A percentile compares a stretch with the other conserved stretches of the same genome.
phyloP scores from a whole-genome alignment of 2,888 invertebrate genomes.

The Scaptodrosophila latifasciaeformis region DNA sequence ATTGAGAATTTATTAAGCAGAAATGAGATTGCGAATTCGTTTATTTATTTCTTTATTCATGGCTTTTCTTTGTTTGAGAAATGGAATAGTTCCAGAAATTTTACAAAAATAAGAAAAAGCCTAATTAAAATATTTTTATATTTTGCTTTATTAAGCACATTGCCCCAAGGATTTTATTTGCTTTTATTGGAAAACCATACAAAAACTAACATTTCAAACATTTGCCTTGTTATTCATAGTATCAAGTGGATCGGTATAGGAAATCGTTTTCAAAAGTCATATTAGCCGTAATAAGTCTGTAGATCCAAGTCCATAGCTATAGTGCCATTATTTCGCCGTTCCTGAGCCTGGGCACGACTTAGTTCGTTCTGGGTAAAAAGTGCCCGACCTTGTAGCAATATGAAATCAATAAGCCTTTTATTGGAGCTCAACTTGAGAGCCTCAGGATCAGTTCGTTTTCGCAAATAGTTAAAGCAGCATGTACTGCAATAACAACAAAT shows the following conservation, averaged over 20 bases:
- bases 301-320: slow-evolving; percentile 47
- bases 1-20: no score
- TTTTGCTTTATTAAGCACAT: slow-evolving; percentile 52
- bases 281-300: slow-evolving; percentile 54
- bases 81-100: no score
- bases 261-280: neutral
- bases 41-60: no score
- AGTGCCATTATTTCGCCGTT: slow-evolving; percentile 49
- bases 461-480: slow-evolving; percentile 82
- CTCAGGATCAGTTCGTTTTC: slow-evolving; percentile 76
- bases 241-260: neutral
- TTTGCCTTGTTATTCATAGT: slow-evolving; percentile 15
- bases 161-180: slow-evolving; percentile 38
- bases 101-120: no score
- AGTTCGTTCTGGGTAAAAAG: slow-evolving; percentile 62
- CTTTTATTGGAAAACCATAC: slow-evolving; percentile 41
- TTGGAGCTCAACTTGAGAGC: slow-evolving; percentile 64
- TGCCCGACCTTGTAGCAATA: slow-evolving; percentile 69
- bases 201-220: slow-evolving; percentile 61
- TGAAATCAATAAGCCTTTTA: slow-evolving; percentile 70
- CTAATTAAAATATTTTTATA: neutral
- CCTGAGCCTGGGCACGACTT: slow-evolving; percentile 25
- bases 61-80: neutral
- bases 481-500: no score
- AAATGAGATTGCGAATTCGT: no score